phyloP scores from a whole-genome alignment of 1,140 invertebrate species.

The Choristoneura fumiferana region DNA sequence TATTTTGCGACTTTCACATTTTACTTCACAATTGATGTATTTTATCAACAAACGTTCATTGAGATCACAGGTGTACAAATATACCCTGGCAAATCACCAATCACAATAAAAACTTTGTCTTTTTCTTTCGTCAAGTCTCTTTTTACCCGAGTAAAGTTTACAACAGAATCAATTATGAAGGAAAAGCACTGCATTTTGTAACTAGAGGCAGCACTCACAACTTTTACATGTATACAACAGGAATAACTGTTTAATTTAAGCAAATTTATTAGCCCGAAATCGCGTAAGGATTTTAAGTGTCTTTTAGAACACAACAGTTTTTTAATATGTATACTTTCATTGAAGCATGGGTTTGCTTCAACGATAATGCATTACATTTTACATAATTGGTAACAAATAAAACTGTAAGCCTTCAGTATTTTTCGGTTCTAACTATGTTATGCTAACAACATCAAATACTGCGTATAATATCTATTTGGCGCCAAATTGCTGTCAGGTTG shows the following conservation, averaged over 20 bases:
- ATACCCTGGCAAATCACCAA: slow-evolving; percentile 67
- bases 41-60: slow-evolving; percentile 65
- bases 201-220: too few species aligned
- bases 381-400: too few species aligned
- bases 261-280: not conserved
- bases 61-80: slow-evolving; percentile 73
- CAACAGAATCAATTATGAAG: too few species aligned
- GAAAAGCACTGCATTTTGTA: too few species aligned
- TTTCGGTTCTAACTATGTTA: too few species aligned
- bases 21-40: slow-evolving; percentile 41
- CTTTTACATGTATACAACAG: too few species aligned
- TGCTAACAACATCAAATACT: too few species aligned
- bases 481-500: not conserved
- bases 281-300: not conserved
- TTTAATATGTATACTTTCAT: too few species aligned
- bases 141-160: not conserved
- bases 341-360: too few species aligned
- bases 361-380: too few species aligned
- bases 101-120: slow-evolving; percentile 40
- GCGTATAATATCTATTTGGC: not conserved
- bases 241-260: not conserved
- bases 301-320: too few species aligned
- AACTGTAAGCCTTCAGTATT: too few species aligned
- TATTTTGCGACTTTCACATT: slow-evolving; percentile 51
- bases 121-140: slow-evolving; percentile 17